phyloP scores from a whole-genome alignment of 2,113 vertebrate genomes.

The Poeciliopsis occidentalis region DNA sequence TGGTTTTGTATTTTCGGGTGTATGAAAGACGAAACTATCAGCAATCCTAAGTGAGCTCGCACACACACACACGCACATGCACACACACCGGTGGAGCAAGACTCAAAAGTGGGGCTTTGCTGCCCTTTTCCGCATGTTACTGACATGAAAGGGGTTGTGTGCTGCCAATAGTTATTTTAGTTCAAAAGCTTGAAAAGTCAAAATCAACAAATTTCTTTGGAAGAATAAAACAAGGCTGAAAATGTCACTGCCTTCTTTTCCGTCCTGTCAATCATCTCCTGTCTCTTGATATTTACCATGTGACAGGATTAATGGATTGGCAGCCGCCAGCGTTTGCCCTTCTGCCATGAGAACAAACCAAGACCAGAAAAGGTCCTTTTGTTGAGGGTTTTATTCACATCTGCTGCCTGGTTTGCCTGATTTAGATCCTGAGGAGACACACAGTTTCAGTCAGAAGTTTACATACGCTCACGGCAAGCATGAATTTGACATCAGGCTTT shows the following conservation, averaged over 20 bases:
- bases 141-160: neutral
- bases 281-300: neutral
- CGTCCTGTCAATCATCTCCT: constrained; percentile 1
- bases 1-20: neutral
- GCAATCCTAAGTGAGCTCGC: neutral
- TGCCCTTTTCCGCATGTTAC: neutral
- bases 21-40: neutral
- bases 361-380: neutral
- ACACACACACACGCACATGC: too few relatives aligned
- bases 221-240: neutral
- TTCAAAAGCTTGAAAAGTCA: neutral
- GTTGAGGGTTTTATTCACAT: neutral
- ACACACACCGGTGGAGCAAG: neutral
- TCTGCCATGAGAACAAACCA: neutral
- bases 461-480: too few relatives aligned
- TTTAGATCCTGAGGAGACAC: neutral
- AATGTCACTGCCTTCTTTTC: constrained; percentile 10
- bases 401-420: neutral
- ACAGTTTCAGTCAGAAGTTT: neutral
- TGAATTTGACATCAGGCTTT: too few relatives aligned
- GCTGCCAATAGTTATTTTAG: neutral
- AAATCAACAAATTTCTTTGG: neutral
- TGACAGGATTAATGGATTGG: neutral
- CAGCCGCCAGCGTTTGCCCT: neutral
- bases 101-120: neutral